Evolutionary conservation across 2,797 vertebrate species (phyloP).

Genomic region (Chelmon rostratus): DNA sequence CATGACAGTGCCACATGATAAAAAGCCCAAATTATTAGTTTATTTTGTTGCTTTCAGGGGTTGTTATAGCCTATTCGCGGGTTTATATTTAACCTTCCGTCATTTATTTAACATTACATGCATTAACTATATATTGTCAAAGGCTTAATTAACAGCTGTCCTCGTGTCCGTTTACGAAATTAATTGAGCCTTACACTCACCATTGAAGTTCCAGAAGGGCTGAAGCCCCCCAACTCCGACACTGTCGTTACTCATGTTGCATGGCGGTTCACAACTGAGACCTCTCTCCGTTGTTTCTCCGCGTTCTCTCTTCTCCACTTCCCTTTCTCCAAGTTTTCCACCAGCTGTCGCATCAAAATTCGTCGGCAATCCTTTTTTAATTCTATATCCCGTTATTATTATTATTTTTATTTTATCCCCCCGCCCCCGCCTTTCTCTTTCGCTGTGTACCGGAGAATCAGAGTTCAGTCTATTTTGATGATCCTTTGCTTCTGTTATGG

Average conservation of each 20-base stretch:
- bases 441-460: background rate
- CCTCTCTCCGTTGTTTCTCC: background rate
- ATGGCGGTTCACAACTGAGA: conserved; percentile 39
- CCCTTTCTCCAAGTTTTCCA: conserved; percentile 38
- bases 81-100: background rate
- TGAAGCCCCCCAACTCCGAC: conserved; percentile 60
- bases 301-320: background rate
- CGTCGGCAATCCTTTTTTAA: background rate
- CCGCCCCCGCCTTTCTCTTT: too few species aligned
- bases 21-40: background rate
- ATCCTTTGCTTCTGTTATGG: background rate
- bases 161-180: background rate
- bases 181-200: conserved; percentile 49
- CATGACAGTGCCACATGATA: too few species aligned
- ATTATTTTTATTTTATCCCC: background rate
- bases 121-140: background rate
- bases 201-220: conserved; percentile 70
- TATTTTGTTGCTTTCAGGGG: background rate
- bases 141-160: background rate
- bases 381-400: background rate
- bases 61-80: background rate
- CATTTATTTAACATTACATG: background rate
- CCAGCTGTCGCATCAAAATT: conserved; percentile 4
- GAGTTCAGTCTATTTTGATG: background rate
- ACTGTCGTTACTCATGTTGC: conserved; percentile 76